phyloP scores from a whole-genome alignment of 2,888 invertebrate species.

The Ellobium chinense region DNA sequence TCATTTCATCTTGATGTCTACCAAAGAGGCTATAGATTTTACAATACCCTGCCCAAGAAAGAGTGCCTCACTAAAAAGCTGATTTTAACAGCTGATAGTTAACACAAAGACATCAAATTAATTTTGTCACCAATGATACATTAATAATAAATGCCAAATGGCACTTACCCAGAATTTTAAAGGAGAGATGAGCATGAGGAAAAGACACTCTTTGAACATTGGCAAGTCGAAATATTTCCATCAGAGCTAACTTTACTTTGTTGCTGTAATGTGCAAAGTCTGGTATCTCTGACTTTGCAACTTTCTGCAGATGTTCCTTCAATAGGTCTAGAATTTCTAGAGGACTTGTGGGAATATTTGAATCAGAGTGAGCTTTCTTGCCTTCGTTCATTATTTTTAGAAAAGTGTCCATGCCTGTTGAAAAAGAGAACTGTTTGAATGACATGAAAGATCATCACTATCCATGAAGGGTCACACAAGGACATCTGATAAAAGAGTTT shows the following conservation, averaged over 20 bases:
- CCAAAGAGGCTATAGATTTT: too few relatives aligned
- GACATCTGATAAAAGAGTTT: too few relatives aligned
- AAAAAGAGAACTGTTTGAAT: too few relatives aligned
- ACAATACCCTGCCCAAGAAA: too few relatives aligned
- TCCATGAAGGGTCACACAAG: too few relatives aligned
- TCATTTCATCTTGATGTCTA: too few relatives aligned
- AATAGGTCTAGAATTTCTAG: background rate
- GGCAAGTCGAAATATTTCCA: background rate
- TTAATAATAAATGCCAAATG: too few relatives aligned
- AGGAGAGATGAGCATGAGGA: background rate
- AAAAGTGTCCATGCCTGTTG: constrained; percentile 20
- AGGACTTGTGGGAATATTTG: background rate
- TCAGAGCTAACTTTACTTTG: background rate
- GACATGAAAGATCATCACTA: too few relatives aligned
- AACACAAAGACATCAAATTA: too few relatives aligned
- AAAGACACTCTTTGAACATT: constrained; percentile 11
- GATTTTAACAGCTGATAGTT: too few relatives aligned
- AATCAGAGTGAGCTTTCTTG: background rate
- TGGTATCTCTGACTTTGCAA: background rate
- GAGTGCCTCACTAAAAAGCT: too few relatives aligned
- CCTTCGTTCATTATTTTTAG: background rate
- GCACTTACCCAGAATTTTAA: constrained; percentile 20
- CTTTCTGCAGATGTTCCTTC: background rate
- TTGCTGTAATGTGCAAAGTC: constrained; percentile 2
- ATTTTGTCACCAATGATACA: too few relatives aligned